Conservation (phyloP, 2,888 invertebrate species). For the Molorchus minor region DNA sequence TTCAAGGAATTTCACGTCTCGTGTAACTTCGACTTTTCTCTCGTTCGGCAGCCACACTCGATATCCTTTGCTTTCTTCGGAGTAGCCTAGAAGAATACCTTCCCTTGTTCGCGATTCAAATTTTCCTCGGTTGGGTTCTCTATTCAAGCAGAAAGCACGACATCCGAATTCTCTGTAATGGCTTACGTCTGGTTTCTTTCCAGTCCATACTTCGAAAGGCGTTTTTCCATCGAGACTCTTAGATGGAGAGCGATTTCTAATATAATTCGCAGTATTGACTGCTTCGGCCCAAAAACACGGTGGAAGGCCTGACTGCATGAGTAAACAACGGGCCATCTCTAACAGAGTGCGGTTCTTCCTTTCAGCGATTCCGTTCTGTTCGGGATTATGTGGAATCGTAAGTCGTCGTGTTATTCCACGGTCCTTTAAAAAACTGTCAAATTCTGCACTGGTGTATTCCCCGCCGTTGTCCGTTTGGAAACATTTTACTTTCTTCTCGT, state of each 20-base stretch:
- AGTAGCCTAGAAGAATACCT: too few species aligned
- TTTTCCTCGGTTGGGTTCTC: constrained; percentile 39
- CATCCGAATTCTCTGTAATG: constrained; percentile 47
- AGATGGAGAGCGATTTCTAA: constrained; percentile 50
- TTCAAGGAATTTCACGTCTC: constrained; percentile 40
- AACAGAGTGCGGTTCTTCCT: too few species aligned
- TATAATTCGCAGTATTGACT: constrained; percentile 49
- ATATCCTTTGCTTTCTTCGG: constrained; percentile 43
- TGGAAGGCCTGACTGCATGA: constrained; percentile 47
- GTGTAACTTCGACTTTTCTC: constrained; percentile 31
- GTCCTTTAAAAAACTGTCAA: constrained; percentile 31
- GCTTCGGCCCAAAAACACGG: constrained; percentile 51
- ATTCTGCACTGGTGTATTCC: constrained; percentile 34
- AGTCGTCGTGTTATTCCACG: constrained; percentile 36
- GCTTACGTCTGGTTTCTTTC: constrained; percentile 40
- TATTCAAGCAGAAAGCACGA: constrained; percentile 36
- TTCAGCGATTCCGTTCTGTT: too few species aligned
- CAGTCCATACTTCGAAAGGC: constrained; percentile 44
- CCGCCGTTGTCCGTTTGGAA: constrained; percentile 40
- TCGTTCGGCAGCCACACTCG: constrained; percentile 38
- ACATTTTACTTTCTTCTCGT: constrained; percentile 28
- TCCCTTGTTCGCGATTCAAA: constrained; percentile 41
- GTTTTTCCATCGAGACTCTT: constrained; percentile 39
- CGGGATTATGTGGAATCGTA: constrained; percentile 35
- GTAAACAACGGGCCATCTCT: constrained; percentile 37